phyloP scores from a whole-genome alignment of 1,140 invertebrate species.

The Drosophila mauritiana region DNA sequence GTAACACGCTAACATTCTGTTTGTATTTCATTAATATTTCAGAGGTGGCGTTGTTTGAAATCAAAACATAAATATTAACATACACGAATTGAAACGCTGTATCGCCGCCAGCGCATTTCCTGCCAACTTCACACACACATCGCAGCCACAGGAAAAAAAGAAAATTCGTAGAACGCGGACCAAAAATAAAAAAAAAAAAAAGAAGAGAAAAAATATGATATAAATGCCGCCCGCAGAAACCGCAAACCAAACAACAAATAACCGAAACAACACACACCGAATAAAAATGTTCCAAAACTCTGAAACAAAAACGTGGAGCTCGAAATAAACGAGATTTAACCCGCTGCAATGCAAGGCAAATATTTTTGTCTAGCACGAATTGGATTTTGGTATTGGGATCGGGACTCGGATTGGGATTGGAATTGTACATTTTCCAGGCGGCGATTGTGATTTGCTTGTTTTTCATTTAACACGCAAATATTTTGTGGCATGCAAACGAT shows the following conservation, averaged over 20 bases:
- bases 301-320: constrained; percentile 18
- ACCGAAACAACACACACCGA: constrained; percentile 23
- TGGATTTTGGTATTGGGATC: constrained; percentile 20
- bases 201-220: constrained; percentile 64
- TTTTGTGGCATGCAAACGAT: constrained; percentile 59
- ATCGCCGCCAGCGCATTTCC: constrained; percentile 74
- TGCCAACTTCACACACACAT: constrained; percentile 32
- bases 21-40: constrained; percentile 83
- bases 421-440: constrained; percentile 46
- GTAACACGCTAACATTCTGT: constrained; percentile 76
- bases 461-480: constrained; percentile 72
- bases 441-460: constrained; percentile 68
- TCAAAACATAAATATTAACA: constrained; percentile 84
- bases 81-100: constrained; percentile 82
- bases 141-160: constrained; percentile 8
- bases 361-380: constrained; percentile 76
- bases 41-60: constrained; percentile 83
- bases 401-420: constrained; percentile 14
- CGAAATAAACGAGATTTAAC: constrained; percentile 61
- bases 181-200: constrained; percentile 6
- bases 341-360: constrained; percentile 72
- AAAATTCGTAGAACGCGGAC: constrained; percentile 8
- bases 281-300: constrained; percentile 54
- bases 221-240: constrained; percentile 75
- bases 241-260: constrained; percentile 72